These are phyloP conservation scores for Folsomia candida DNA, from an alignment of 2,888 invertebrate genomes.

Conservation along the genomic window DNA sequence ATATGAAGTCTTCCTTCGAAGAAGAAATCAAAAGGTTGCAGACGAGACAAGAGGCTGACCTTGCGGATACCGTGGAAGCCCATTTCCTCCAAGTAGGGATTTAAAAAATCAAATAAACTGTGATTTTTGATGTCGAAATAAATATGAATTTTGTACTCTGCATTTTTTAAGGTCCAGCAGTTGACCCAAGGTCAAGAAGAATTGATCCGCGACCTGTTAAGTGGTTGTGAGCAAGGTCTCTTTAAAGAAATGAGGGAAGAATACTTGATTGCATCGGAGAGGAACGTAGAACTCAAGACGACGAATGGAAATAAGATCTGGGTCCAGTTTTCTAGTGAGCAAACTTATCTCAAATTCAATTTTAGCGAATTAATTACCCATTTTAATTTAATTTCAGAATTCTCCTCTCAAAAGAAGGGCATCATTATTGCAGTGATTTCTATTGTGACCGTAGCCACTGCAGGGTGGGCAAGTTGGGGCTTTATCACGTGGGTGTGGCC, in stretches of 20 bases:
- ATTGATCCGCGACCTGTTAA: constrained; percentile 25
- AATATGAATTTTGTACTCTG: neutral
- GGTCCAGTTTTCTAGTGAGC: constrained; percentile 25
- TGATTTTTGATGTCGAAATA: neutral
- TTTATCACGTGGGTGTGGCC: constrained; percentile 37
- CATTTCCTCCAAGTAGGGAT: neutral
- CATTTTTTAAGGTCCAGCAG: neutral
- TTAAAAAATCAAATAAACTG: neutral
- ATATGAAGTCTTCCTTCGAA: constrained; percentile 20
- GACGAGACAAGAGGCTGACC: constrained; percentile 18
- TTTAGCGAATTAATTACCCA: neutral
- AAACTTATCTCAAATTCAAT: neutral
- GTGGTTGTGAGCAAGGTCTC: constrained; percentile 27
- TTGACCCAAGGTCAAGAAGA: constrained; percentile 24
- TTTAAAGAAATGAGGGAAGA: constrained; percentile 29
- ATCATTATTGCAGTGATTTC: constrained; percentile 24
- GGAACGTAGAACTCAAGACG: constrained; percentile 21
- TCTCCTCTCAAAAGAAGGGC: constrained; percentile 23
- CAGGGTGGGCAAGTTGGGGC: constrained; percentile 35
- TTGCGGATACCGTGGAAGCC: constrained; percentile 14
- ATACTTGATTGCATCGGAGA: constrained; percentile 14
- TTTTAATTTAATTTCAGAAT: constrained; percentile 2
- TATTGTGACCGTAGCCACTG: constrained; percentile 26
- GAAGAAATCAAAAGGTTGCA: constrained; percentile 17
- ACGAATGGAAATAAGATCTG: constrained; percentile 21